These are phyloP conservation scores for Ramphastos sulfuratus DNA, from an alignment of 2,113 vertebrate species.

Conservation along the genomic window DNA sequence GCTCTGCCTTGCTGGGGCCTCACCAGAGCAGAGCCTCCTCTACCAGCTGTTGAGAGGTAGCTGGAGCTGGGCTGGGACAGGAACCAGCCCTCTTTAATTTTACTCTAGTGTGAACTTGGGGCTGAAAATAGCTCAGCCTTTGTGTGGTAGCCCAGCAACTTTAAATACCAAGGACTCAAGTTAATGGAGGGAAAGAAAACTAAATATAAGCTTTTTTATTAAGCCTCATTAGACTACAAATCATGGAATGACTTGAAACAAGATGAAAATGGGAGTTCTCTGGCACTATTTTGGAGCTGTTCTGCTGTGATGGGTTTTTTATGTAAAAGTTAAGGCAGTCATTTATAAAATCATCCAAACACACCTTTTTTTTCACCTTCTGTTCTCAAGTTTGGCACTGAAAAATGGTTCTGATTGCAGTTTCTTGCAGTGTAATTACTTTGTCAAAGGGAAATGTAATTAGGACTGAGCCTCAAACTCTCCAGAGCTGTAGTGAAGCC, in stretches of 20 bases:
- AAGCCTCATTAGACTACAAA: constrained; percentile 70
- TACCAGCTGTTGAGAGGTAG: background rate
- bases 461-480: constrained; percentile 78
- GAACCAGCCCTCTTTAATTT: constrained; percentile 6
- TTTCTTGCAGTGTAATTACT: constrained; percentile 79
- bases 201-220: constrained; percentile 59
- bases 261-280: constrained; percentile 70
- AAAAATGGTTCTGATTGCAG: constrained; percentile 74
- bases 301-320: constrained; percentile 63
- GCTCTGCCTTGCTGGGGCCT: too few relatives aligned
- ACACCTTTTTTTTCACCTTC: constrained; percentile 74
- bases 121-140: constrained; percentile 32
- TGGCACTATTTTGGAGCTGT: constrained; percentile 72
- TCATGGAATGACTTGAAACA: constrained; percentile 69
- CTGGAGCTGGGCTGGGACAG: background rate
- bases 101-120: constrained; percentile 32
- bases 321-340: constrained; percentile 67
- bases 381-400: constrained; percentile 76
- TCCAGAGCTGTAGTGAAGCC: constrained; percentile 72
- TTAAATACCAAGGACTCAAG: constrained; percentile 64
- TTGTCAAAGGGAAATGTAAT: constrained; percentile 81
- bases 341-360: constrained; percentile 76
- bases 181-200: constrained; percentile 55
- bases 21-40: too few relatives aligned
- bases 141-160: constrained; percentile 30